phyloP scores from a whole-genome alignment of 2,888 invertebrate species.

The Monopis laevigella region DNA sequence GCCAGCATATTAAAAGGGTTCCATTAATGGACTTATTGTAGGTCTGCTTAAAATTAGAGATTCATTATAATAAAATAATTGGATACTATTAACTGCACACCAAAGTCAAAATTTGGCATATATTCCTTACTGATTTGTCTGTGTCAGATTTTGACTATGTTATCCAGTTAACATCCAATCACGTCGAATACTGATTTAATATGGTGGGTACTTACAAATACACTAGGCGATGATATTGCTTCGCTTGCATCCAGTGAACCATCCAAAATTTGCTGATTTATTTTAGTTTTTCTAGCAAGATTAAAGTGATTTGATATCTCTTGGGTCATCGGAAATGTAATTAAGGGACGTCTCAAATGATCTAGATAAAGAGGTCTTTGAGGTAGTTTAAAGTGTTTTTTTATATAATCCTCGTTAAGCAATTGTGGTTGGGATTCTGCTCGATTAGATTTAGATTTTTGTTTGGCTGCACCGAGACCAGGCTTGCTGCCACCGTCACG shows the following conservation, averaged over 20 bases:
- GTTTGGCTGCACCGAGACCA: constrained; percentile 11
- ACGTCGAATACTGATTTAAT: too few relatives aligned
- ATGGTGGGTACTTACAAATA: constrained; percentile 47
- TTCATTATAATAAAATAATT: too few relatives aligned
- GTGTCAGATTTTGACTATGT: too few relatives aligned
- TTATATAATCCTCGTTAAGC: constrained; percentile 44
- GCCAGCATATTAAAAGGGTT: too few relatives aligned
- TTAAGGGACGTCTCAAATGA: constrained; percentile 49
- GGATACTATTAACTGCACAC: too few relatives aligned
- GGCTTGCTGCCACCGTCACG: constrained; percentile 26
- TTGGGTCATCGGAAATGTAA: constrained; percentile 54
- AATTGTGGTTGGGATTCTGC: constrained; percentile 25
- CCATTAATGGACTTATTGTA: too few relatives aligned
- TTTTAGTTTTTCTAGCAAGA: constrained; percentile 43
- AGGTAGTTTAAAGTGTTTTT: constrained; percentile 46
- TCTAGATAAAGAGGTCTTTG: constrained; percentile 45
- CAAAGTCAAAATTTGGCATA: too few relatives aligned
- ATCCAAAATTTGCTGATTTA: constrained; percentile 54
- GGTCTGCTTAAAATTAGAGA: too few relatives aligned
- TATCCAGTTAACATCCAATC: too few relatives aligned
- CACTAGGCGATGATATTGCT: constrained; percentile 47
- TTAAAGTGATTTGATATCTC: constrained; percentile 41
- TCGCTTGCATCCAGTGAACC: constrained; percentile 42
- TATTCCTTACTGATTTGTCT: too few relatives aligned
- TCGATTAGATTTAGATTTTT: constrained; percentile 20